phyloP scores from a whole-genome alignment of 1,140 invertebrate species.

The Scylla paramamosain region DNA sequence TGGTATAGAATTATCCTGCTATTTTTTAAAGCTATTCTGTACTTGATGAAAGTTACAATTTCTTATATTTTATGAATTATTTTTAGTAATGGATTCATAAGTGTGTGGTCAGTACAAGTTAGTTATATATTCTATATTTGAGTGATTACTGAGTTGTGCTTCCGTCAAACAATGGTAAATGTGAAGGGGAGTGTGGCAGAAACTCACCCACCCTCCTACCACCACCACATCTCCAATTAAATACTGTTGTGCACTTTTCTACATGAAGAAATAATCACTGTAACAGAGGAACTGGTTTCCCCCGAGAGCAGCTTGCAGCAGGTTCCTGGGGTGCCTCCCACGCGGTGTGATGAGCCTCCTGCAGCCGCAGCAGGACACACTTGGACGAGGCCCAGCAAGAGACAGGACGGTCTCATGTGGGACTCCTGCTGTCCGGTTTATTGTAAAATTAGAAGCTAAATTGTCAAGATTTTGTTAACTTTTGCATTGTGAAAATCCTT shows the following conservation, averaged over 20 bases:
- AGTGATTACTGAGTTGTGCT: neutral
- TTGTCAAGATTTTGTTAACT: too few species aligned
- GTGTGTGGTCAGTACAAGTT: neutral
- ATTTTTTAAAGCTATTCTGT: neutral
- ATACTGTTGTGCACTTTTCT: neutral
- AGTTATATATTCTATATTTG: neutral
- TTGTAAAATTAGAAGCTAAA: neutral
- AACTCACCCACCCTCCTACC: too few species aligned
- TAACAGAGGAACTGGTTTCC: too few species aligned
- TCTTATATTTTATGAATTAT: neutral
- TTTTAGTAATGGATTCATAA: neutral
- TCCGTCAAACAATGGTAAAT: neutral
- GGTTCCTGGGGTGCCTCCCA: neutral
- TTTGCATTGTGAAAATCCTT: too few species aligned
- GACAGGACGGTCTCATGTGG: neutral
- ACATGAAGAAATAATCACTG: neutral
- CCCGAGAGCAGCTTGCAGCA: neutral
- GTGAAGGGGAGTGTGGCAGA: too few species aligned
- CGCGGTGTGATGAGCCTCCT: neutral
- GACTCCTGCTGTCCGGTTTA: neutral
- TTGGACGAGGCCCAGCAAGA: neutral
- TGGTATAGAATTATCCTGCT: neutral
- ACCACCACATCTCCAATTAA: neutral
- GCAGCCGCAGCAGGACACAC: neutral
- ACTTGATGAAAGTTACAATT: neutral